Percentiles rank a stretch among this genome's conserved stretches.
Evolutionary conservation across 2,888 invertebrate species (phyloP).

Genomic region (Bellardia bayeri): DNA sequence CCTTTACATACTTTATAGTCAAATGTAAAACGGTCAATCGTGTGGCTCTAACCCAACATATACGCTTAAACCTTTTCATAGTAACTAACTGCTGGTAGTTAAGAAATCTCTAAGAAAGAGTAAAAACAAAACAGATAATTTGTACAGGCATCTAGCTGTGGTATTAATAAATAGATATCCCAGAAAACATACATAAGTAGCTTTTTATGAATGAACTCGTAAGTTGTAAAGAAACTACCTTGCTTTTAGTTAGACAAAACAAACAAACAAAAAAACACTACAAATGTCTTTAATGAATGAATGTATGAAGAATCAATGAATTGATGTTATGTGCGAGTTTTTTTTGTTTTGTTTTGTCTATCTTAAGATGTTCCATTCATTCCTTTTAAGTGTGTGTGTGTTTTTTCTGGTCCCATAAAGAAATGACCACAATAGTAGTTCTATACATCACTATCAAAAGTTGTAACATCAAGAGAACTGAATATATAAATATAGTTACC

Average conservation of each 20-base stretch:
- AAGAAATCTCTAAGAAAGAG: slow-evolving; percentile 50
- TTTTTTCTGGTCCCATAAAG: slow-evolving; percentile 45
- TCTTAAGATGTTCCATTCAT: slow-evolving; percentile 5
- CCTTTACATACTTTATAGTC: slow-evolving; percentile 32
- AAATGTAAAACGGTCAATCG: slow-evolving; percentile 47
- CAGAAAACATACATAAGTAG: slow-evolving; percentile 34
- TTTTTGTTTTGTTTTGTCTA: background rate
- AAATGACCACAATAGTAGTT: slow-evolving; percentile 59
- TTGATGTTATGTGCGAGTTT: slow-evolving; percentile 69
- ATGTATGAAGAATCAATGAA: slow-evolving; percentile 68
- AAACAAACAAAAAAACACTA: background rate
- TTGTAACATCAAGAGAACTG: slow-evolving; percentile 21
- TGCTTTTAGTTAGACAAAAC: too few relatives aligned
- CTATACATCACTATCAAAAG: slow-evolving; percentile 36
- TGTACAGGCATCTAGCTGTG: background rate
- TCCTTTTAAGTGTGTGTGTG: background rate
- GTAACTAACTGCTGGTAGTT: background rate
- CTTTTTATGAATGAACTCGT: slow-evolving; percentile 68
- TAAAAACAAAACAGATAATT: slow-evolving; percentile 51
- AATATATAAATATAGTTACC: slow-evolving; percentile 26
- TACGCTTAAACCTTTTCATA: background rate
- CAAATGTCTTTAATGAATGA: slow-evolving; percentile 47
- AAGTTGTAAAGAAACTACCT: background rate
- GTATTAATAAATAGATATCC: slow-evolving; percentile 33
- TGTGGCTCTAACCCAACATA: slow-evolving; percentile 1